Conservation (phyloP, 2,888 invertebrate species). For the Chouioia cunea region DNA sequence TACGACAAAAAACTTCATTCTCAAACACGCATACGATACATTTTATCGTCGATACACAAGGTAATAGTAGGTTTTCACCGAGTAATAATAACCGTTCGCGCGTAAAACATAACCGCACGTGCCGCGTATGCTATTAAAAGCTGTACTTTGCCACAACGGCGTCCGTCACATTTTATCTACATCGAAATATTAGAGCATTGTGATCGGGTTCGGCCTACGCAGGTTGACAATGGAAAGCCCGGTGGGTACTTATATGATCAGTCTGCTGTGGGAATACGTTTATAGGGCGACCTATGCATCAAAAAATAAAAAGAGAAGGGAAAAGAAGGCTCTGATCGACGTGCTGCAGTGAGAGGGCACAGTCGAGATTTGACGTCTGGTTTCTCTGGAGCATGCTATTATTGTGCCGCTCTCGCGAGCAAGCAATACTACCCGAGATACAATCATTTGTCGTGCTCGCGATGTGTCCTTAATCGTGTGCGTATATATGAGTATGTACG, state of each 20-base stretch:
- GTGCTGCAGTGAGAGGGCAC: conserved; percentile 2
- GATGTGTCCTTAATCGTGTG: too few species aligned
- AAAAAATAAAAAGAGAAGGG: not conserved
- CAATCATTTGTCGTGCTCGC: conserved; percentile 10
- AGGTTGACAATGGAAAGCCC: conserved; percentile 30
- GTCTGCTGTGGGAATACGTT: conserved; percentile 31
- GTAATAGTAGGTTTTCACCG: conserved; percentile 32
- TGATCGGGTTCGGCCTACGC: conserved; percentile 21
- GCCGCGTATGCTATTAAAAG: not conserved
- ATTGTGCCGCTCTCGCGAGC: not conserved
- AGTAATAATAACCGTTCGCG: conserved; percentile 30
- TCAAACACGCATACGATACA: not conserved
- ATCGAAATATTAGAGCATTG: conserved; percentile 42
- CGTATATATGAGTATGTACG: too few species aligned
- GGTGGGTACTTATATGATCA: conserved; percentile 1
- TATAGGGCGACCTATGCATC: not conserved
- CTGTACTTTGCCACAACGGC: not conserved
- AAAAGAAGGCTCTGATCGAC: conserved; percentile 23
- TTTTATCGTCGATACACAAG: conserved; percentile 9
- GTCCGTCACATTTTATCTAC: conserved; percentile 14
- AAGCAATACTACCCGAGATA: conserved; percentile 1
- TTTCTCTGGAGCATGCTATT: conserved; percentile 14
- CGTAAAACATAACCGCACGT: not conserved
- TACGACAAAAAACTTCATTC: conserved; percentile 3
- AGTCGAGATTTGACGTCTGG: too few species aligned